Percentiles rank a stretch among this genome's conserved stretches.
phyloP scores from a whole-genome alignment of 2,888 invertebrate species.

The Thalpophila matura region DNA sequence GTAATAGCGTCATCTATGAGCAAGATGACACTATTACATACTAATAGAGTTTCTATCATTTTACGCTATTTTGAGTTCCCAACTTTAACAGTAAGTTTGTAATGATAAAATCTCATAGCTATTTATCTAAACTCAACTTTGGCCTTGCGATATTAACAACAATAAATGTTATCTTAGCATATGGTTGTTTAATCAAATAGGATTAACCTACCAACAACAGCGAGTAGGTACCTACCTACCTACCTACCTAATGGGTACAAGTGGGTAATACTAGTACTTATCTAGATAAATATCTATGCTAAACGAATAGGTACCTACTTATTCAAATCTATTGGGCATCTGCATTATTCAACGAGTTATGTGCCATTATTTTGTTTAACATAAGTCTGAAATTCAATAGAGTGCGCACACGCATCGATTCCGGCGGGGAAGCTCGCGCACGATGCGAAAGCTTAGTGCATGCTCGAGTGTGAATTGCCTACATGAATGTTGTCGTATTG shows the following conservation, averaged over 20 bases:
- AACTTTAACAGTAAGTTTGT: no score
- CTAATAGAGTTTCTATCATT: no score
- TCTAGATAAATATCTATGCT: conserved; percentile 26
- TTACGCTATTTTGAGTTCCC: no score
- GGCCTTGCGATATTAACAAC: background rate
- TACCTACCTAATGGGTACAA: conserved; percentile 14
- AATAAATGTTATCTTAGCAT: conserved; percentile 9
- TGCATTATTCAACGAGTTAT: conserved; percentile 63
- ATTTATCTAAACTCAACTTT: background rate
- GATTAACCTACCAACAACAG: conserved; percentile 6
- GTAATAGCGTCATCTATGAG: no score
- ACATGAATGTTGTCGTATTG: conserved; percentile 81
- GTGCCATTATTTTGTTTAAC: conserved; percentile 62
- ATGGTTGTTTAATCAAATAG: conserved; percentile 18
- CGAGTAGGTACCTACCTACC: no score
- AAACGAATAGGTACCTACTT: conserved; percentile 28
- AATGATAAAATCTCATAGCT: no score
- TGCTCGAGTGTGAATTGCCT: conserved; percentile 78
- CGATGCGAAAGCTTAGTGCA: conserved; percentile 70
- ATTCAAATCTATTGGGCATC: conserved; percentile 57
- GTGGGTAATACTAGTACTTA: conserved; percentile 13
- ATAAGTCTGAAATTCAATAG: conserved; percentile 63
- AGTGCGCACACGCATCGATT: conserved; percentile 68
- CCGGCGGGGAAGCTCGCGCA: conserved; percentile 67
- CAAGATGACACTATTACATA: no score